Evolutionary conservation across 2,888 invertebrate genomes (phyloP).

Genomic region (Cantharis rustica): DNA sequence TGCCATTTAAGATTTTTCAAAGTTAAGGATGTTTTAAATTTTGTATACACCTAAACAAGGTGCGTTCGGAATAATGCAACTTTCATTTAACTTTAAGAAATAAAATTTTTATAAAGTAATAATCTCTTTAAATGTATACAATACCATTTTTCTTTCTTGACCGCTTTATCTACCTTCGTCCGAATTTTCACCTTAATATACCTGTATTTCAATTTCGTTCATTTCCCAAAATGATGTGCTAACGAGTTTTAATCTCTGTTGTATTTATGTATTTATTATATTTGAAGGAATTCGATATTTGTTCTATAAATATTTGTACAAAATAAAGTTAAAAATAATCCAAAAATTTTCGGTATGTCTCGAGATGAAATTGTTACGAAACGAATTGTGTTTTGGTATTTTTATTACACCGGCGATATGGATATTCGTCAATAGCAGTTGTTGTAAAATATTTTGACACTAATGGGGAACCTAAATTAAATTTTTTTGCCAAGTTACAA

Average conservation of each 20-base stretch:
- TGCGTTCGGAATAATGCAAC: too few species aligned
- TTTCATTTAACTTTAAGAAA: too few species aligned
- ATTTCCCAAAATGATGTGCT: not conserved
- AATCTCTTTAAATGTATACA: too few species aligned
- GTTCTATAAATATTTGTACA: not conserved
- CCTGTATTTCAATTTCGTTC: too few species aligned
- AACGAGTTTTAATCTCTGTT: not conserved
- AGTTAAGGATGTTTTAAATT: too few species aligned
- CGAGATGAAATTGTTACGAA: not conserved
- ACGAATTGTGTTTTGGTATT: not conserved
- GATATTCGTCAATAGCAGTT: not conserved
- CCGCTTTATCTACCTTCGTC: too few species aligned
- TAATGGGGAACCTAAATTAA: not conserved
- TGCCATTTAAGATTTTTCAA: too few species aligned
- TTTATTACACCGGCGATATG: not conserved
- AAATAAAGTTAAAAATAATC: not conserved
- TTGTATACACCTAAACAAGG: too few species aligned
- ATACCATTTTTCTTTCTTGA: too few species aligned
- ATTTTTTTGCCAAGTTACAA: not conserved
- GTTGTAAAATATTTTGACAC: not conserved
- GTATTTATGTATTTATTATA: not conserved
- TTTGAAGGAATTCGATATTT: not conserved
- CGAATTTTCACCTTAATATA: too few species aligned
- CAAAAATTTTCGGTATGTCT: not conserved
- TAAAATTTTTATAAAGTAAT: too few species aligned